phyloP scores from a whole-genome alignment of 2,113 vertebrate genomes.

The Oryzias curvinotus region DNA sequence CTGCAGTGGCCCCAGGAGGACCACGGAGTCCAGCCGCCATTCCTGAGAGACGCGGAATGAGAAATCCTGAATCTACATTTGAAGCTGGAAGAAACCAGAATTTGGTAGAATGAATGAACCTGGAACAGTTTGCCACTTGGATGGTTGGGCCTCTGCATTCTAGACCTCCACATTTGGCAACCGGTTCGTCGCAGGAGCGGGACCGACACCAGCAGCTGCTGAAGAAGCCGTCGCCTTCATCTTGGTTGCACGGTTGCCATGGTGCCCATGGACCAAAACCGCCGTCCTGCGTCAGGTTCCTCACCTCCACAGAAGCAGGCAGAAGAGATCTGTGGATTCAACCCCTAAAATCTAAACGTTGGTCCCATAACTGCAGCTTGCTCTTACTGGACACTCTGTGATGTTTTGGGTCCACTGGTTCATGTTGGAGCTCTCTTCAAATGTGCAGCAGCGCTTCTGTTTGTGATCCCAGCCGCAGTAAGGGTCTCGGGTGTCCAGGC shows the following conservation, averaged over 20 bases:
- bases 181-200: conserved; percentile 85
- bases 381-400: conserved; percentile 87
- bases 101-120: conserved; percentile 68
- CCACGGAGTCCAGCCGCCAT: conserved; percentile 97
- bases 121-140: conserved; percentile 95
- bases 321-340: background rate
- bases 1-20: conserved; percentile 93
- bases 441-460: conserved; percentile 87
- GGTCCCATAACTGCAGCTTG: too few relatives aligned
- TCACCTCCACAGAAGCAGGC: conserved; percentile 69
- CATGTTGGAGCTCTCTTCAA: conserved; percentile 91
- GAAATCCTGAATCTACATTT: background rate
- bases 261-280: conserved; percentile 83
- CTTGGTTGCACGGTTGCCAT: conserved; percentile 86
- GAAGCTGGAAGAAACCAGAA: background rate
- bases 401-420: conserved; percentile 92
- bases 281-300: conserved; percentile 90
- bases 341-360: background rate
- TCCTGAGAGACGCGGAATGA: conserved; percentile 69
- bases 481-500: conserved; percentile 90
- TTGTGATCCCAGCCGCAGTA: conserved; percentile 95
- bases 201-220: conserved; percentile 88
- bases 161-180: conserved; percentile 86
- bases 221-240: conserved; percentile 79
- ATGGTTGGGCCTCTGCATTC: conserved; percentile 84